Evolutionary conservation across 2,113 vertebrate species (phyloP).

Genomic region (pig (Sus scrofa)): T2T-Sscrofa CM000829.6:60298501-60299000

Average conservation of each 20-base stretch:
- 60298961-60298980: neutral
- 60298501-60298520: neutral
- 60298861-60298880: neutral
- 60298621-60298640: neutral
- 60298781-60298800: neutral
- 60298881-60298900: neutral
- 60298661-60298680: neutral
- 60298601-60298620: neutral
- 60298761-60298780: neutral
- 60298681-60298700: neutral
- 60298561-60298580: neutral
- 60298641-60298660: neutral
- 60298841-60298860: neutral
- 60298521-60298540: neutral
- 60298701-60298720: neutral
- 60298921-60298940: neutral
- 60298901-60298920: neutral
- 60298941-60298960: neutral
- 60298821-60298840: neutral
- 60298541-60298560: conserved; percentile 2
- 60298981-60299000: conserved; percentile 37
- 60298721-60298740: neutral
- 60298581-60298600: neutral
- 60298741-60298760: neutral
- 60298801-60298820: neutral